Base-by-base conservation (phyloP, 2,797 vertebrate species). In the Sebastes steindachneri region DNA sequence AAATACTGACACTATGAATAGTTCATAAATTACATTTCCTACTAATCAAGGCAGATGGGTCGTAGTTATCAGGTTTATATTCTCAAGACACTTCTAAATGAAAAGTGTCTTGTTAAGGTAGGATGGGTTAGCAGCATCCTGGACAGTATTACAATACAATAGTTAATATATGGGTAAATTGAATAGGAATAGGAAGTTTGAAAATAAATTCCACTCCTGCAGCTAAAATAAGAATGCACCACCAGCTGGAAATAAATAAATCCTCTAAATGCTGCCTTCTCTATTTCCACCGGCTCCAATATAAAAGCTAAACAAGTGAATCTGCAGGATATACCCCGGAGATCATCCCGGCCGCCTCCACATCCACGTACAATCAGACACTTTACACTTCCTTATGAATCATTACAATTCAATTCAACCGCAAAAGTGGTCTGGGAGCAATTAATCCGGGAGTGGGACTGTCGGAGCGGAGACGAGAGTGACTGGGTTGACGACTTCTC, bases 331-430 rank as follows among this genome's bases (percentile, higher is more conserved):
- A 84, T 31, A 71, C 90, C 74, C 75, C 7, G 0, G 84, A 84
- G 85, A 89, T 77, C 65, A 54, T 23, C 73, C 77, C 4, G 2
- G 66, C 82, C 62, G 73, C 85, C 85, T 83, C 68, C 82, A 76
- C 84, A 81, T 89, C 76, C 86, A 84, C 79, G 26, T 85, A 89
- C 83, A 90, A 83, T 82, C 84, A 88, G 79, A 91, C 88, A 83
- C 85, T 91, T 90, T 90, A 90, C 82, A 87, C 89, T 92, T 87
- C 81, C 91, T 92, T 86, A 92, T 90, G 91, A 94, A 87, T 90
- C 92, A 93, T 91, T 95, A 93, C 88, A 88, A 90, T 93, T 91
- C 92, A 89, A 88, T 92, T 90, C 86, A 80, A 91, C 90, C 84
- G 73, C 91, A 94, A 89, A 93, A 92, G 86, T 86, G 86, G 87